Base-by-base conservation (phyloP, 2,797 vertebrate species). In the Eulemur rubriventer region DNA sequence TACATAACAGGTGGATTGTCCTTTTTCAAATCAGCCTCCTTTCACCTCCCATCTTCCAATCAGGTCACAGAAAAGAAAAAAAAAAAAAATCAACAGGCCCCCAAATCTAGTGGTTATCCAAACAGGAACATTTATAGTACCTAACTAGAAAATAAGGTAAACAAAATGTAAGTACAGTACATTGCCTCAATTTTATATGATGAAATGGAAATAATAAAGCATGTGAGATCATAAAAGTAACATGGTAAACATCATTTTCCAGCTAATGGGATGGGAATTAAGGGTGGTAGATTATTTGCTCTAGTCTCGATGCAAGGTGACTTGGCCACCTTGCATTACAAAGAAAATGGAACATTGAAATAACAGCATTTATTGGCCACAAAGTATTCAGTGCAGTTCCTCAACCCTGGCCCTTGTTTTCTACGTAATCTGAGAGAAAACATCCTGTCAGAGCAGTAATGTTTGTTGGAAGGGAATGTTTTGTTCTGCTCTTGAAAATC, bases 71-170 rank as follows among this genome's bases (percentile, higher is more conserved):
- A 94, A 97, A 97, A 87, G 69, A 48, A 13, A 82, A 89, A 97
- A 89, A 97, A 4, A 61, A 30, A n/a, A 7, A 65, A 96, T 92
- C 18, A 96, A 48, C 2, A 94, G 61, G 35, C 50, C 86, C 91
- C 6, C 92, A 87, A 97, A 96, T 96, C 28, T 80, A 94, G 61
- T 90, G 98, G 38, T 93, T 97, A 98, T 93, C 93, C 95, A 92
- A 96, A 97, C 76, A 61, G 75, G 48, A 98, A 17, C 46, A 97
- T 98, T 97, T 98, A 33, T 73, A 97, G 96, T 89, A 96, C 72
- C 35, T 96, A 96, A 97, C 59, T 33, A 95, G 79, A 97, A 97
- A 97, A 89, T 76, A 12, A 96, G 0, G 0, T 94, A 98, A 98
- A 97, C 73, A 97, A 96, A 96, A 97, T 97, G 8, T 92, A 96